Base-by-base conservation (phyloP, 2,113 vertebrate genomes). In the Micronisus gabar region DNA sequence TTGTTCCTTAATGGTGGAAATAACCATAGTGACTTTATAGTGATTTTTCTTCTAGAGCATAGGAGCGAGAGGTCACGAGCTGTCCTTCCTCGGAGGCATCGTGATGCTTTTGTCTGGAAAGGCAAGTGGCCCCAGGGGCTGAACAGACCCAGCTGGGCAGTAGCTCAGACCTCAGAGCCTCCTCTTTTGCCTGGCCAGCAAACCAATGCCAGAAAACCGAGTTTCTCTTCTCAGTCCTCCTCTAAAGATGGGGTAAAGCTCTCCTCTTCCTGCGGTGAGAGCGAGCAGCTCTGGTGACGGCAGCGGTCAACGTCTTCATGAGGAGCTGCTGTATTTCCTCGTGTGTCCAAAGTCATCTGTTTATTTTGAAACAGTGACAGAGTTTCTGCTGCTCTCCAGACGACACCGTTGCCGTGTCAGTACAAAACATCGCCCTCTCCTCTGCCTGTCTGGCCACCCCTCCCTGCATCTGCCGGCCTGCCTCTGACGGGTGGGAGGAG, bases 301-400 rank as follows among this genome's bases (percentile, higher is more conserved):
- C 65, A 90, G 38, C 0, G 0, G 52, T 36, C 43, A 41, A 0
- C 1, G 2, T 38, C 65, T 15, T 73, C 71, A 86, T 19, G 72
- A 79, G 65, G 80, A 91, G 52, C 71, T 93, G 79, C 50, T 93
- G 83, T 14, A 21, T 91, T 90, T 92, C 36, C 47, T 90, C 61
- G 65, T 4, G 8, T 10, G 45, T 83, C 68, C 68, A 47, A 59
- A 93, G 61, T 81, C 14, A 85, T 92, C 55, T 90, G 76, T 91
- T 92, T 96, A 43, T 74, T 91, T 93, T 96, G 92, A 95, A 97
- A 86, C 23, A 11, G 32, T 47, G 80, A 88, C 85, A 86, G 50
- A 58, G 12, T 18, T 81, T 88, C 65, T 65, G 48, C 61, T 91
- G 72, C 68, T 78, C 52, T 92, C 61, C 90, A 96, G 88, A 93